Evolutionary conservation across 2,797 vertebrate species (phyloP).

Genomic region (Rhinophrynus dorsalis): DNA sequence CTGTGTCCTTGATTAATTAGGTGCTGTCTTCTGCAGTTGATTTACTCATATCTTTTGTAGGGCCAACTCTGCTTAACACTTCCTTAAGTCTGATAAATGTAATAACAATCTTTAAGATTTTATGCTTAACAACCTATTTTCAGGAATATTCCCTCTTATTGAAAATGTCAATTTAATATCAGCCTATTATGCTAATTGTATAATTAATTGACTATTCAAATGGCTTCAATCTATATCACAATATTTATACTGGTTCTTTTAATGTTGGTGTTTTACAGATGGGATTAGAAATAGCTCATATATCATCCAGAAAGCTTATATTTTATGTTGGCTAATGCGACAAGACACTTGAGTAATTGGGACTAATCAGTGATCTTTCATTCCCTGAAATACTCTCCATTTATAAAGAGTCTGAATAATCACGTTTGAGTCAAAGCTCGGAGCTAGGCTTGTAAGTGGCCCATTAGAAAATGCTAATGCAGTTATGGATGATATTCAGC

Average conservation of each 20-base stretch:
- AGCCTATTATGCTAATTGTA: neutral
- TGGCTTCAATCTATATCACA: slow-evolving; percentile 11
- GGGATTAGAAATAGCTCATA: neutral
- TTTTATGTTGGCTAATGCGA: slow-evolving; percentile 33
- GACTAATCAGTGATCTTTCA: slow-evolving; percentile 36
- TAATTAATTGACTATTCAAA: neutral
- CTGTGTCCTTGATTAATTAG: neutral
- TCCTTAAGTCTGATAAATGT: neutral
- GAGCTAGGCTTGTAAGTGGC: slow-evolving; percentile 5
- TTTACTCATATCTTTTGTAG: neutral
- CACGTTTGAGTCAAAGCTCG: neutral
- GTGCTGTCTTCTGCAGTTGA: neutral
- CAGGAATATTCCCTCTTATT: neutral
- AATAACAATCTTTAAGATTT: neutral
- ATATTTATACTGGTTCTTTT: slow-evolving; percentile 9
- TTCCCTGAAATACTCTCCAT: slow-evolving; percentile 38
- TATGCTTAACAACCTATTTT: neutral
- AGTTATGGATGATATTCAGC: slow-evolving; percentile 32
- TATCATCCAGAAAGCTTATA: slow-evolving; percentile 9
- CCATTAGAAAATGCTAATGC: slow-evolving; percentile 38
- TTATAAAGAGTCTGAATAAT: slow-evolving; percentile 37
- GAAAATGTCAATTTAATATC: neutral
- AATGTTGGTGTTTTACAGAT: neutral
- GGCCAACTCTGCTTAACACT: neutral
- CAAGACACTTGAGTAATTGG: slow-evolving; percentile 39